Evolutionary conservation across 2,797 vertebrate species (phyloP), one percentile per base, ranked within the genome.

Genomic region (Oryzias sinensis): DNA sequence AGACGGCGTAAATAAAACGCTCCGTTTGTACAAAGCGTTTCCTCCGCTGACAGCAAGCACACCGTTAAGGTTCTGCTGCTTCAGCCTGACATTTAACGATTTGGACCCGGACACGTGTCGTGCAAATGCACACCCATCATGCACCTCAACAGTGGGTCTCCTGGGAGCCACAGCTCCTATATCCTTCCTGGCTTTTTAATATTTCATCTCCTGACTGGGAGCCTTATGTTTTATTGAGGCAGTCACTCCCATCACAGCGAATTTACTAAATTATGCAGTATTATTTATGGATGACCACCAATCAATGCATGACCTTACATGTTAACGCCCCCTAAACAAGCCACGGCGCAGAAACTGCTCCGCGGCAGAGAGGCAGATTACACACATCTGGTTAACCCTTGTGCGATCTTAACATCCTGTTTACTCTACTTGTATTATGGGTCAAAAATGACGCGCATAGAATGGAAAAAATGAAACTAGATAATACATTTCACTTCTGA

Each of bases 181-280:
- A 83, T 83, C 64, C 68, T 67, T 57, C 67, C 67, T 70, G 71
- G 64, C 62, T 51, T 70, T 77, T 90, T 64, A 88, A 89, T 91
- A 84, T 88, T 89, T 88, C 53, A 90, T 88, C 58, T 59, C 53
- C 60, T 71, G 53, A 51, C 84, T 67, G 71, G 62, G 74, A 76
- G 70, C 65, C 70, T 89, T 79, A 89, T 91, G 78, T 87, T 91
- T 90, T 88, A 91, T 89, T 88, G 76, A 91, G 70, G 46, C 63
- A 15, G 56, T 63, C 62, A 0, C 66, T 73, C 80, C 79, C 77
- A 79, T 81, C 49, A 43, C 72, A 69, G 78, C 58, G 63, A 82
- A 82, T 88, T 82, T 88, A 79, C 68, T 76, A 86, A 88, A 90
- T 91, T 89, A 90, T 84, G 86, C 89, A 84, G 63, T 78, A 89